phyloP scores from a whole-genome alignment of 2,797 vertebrate genomes.

The Bufotes viridis region DNA sequence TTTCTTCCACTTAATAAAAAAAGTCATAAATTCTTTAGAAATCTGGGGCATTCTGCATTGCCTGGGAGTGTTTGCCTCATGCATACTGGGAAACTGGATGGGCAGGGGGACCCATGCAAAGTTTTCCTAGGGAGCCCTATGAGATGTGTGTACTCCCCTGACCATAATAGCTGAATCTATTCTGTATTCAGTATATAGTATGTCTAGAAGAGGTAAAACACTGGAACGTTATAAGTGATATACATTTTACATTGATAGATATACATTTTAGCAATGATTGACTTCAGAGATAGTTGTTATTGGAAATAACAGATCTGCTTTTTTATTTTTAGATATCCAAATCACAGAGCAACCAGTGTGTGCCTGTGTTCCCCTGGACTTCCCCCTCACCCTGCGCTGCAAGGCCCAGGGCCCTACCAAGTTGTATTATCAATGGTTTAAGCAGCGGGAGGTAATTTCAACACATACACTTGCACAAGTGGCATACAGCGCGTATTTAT shows the following conservation, averaged over 20 bases:
- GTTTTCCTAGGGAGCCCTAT: too few species aligned
- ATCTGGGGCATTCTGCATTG: too few species aligned
- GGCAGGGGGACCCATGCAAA: too few species aligned
- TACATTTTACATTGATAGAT: not conserved
- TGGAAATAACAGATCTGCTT: conserved; percentile 11
- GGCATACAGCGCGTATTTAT: not conserved
- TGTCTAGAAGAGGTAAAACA: not conserved
- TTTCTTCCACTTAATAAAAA: too few species aligned
- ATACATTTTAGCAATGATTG: not conserved
- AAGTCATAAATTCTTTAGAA: too few species aligned
- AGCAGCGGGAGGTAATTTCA: conserved; percentile 75
- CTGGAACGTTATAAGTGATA: not conserved
- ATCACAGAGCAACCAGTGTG: conserved; percentile 81
- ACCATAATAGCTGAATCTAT: not conserved
- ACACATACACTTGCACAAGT: not conserved
- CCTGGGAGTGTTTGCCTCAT: too few species aligned
- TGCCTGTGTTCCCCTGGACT: conserved; percentile 77
- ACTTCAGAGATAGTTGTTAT: not conserved
- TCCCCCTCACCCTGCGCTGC: conserved; percentile 77
- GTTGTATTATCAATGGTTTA: conserved; percentile 87
- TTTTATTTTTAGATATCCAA: conserved; percentile 72
- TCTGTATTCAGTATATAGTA: not conserved
- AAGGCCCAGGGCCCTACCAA: conserved; percentile 72
- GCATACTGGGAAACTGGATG: too few species aligned
- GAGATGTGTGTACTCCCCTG: too few species aligned